These are phyloP conservation scores for Oxycera nigricornis DNA, from an alignment of 2,888 invertebrate species.

Conservation along the genomic window DNA sequence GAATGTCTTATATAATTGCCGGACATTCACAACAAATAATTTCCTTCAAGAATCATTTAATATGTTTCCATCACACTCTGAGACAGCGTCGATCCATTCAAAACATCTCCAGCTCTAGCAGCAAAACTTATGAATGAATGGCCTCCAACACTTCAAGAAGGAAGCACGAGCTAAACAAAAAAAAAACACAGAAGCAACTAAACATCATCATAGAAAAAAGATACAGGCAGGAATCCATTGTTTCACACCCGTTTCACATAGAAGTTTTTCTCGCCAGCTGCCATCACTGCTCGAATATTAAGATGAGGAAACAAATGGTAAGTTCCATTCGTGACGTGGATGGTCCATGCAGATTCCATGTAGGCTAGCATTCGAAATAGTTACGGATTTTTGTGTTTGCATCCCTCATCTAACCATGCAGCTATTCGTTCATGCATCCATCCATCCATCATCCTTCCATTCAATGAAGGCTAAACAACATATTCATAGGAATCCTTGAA, in stretches of 20 bases:
- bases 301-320: conserved; percentile 8
- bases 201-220: background rate
- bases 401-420: background rate
- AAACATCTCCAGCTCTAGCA: background rate
- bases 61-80: too few species aligned
- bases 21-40: too few species aligned
- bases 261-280: background rate
- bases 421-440: conserved; percentile 2
- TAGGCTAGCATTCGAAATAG: background rate
- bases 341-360: background rate
- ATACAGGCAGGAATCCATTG: background rate
- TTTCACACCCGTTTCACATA: background rate
- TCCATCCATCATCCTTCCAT: conserved; percentile 29
- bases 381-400: background rate
- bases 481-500: conserved; percentile 33
- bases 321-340: background rate
- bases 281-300: background rate
- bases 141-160: background rate
- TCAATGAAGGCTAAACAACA: conserved; percentile 28
- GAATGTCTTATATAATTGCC: too few species aligned
- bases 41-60: too few species aligned
- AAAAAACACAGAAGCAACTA: background rate
- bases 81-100: too few species aligned
- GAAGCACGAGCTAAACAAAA: background rate
- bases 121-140: background rate